Evolutionary conservation across 2,113 vertebrate species (phyloP), one percentile per base, ranked within the genome.

Genomic region (Grammomys dolichurus): DNA sequence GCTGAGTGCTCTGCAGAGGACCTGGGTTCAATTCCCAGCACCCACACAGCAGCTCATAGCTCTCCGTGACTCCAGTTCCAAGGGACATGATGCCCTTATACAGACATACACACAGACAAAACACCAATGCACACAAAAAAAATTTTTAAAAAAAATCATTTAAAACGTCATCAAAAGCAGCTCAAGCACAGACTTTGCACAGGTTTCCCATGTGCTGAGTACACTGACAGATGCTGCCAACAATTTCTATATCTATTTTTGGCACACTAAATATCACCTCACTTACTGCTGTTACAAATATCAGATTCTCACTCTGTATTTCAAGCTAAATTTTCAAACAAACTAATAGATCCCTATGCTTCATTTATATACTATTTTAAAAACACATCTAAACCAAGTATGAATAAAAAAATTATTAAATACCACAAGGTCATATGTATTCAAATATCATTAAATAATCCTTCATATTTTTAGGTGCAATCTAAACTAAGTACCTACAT

Each of bases 291-390:
- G 75, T 85, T 72, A 89, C 78, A 5, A 90, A 84, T 90, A 17
- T 2, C 17, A 51, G 72, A 60, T 81, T 91, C 77, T 94, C 75
- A 69, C 1, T 94, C 1, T 67, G 26, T 48, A 90, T 75, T 90
- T 95, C 60, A 33, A 94, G 73, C 36, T 88, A 69, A 91, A 82
- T 77, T 86, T 75, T 81, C 78, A 96, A 92, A 90, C 11, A 94
- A 91, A 89, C 80, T 46, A 90, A 70, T 54, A 67, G 4, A 56
- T 48, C 9, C 22, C 84, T 56, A 76, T 96, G 16, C 14, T 94
- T 75, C 77, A 80, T 51, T 63, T 81, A 91, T 60, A 92, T 12
- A 51, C 46, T 78, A 89, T 69, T 86, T 77, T 89, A 48, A 92
- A 91, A 86, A 58, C 40, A 67, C 26, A 28, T 24, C 48, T 46